Conservation (phyloP, 2,113 vertebrate genomes). For the Nothoprocta pentlandii region DNA sequence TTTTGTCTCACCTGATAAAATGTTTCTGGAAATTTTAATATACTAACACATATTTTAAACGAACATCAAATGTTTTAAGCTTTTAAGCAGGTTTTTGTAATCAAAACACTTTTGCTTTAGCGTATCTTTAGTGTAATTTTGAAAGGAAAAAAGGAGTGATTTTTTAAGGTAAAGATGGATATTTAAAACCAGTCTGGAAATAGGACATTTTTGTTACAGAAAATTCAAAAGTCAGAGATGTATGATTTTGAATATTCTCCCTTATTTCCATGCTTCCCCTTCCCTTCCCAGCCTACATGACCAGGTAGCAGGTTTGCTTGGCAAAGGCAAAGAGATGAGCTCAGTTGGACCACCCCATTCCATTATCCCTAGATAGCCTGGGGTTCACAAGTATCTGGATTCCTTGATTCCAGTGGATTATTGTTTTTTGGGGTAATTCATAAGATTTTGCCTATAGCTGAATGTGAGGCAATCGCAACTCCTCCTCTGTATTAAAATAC, state of each 20-base stretch:
- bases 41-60: background rate
- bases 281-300: background rate
- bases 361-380: background rate
- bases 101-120: background rate
- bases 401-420: background rate
- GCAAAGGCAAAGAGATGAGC: background rate
- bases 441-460: background rate
- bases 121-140: background rate
- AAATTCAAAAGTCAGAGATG: background rate
- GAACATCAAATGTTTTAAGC: background rate
- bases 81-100: background rate
- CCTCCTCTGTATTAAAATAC: background rate
- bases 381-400: background rate
- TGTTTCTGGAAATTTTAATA: conserved; percentile 39
- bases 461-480: background rate
- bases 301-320: background rate
- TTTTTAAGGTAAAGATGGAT: background rate
- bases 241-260: background rate
- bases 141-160: rapidly evolving
- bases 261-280: background rate
- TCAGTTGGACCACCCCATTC: background rate
- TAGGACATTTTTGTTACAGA: background rate
- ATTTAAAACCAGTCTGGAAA: background rate
- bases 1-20: conserved; percentile 52
- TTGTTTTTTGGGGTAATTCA: background rate